These are phyloP conservation scores for Atherinomorus stipes DNA, from an alignment of 2,113 vertebrate species.

Conservation along the genomic window DNA sequence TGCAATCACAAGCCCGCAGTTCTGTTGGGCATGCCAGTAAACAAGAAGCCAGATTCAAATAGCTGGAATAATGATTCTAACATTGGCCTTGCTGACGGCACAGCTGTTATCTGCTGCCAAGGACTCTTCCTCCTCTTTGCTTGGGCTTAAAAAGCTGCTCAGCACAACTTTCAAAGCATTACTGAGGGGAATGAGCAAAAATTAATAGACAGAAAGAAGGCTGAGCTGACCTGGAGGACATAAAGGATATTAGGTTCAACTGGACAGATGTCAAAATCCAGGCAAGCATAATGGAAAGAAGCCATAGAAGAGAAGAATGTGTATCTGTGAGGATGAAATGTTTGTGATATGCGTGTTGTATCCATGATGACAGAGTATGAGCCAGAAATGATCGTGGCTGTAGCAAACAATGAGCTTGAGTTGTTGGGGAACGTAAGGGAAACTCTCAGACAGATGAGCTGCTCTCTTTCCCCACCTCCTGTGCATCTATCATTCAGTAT, in stretches of 20 bases:
- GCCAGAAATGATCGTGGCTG: no score
- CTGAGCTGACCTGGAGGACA: slow-evolving; percentile 33
- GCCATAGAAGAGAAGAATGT: not conserved
- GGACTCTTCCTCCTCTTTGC: slow-evolving; percentile 39
- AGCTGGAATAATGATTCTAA: slow-evolving; percentile 44
- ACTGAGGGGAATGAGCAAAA: slow-evolving; percentile 26
- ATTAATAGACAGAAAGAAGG: slow-evolving; percentile 36
- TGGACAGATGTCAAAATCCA: slow-evolving; percentile 13
- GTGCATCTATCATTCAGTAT: no score
- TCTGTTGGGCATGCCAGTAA: slow-evolving; percentile 53
- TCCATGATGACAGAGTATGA: not conserved
- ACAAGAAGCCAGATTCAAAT: slow-evolving; percentile 47
- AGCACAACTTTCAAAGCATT: slow-evolving; percentile 38
- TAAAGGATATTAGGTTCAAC: slow-evolving; percentile 12
- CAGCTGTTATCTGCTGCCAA: slow-evolving; percentile 48
- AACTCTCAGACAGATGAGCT: not conserved
- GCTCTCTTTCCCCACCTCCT: not conserved
- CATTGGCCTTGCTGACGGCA: slow-evolving; percentile 55
- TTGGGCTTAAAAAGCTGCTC: slow-evolving; percentile 38
- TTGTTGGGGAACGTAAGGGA: not conserved
- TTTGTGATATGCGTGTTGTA: not conserved
- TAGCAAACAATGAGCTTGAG: not conserved
- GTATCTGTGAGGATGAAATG: not conserved
- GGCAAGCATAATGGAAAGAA: not conserved
- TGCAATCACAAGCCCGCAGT: slow-evolving; percentile 65